Evolutionary conservation across 2,113 vertebrate genomes (phyloP).

Genomic region (Pelmatolapia mariae): DNA sequence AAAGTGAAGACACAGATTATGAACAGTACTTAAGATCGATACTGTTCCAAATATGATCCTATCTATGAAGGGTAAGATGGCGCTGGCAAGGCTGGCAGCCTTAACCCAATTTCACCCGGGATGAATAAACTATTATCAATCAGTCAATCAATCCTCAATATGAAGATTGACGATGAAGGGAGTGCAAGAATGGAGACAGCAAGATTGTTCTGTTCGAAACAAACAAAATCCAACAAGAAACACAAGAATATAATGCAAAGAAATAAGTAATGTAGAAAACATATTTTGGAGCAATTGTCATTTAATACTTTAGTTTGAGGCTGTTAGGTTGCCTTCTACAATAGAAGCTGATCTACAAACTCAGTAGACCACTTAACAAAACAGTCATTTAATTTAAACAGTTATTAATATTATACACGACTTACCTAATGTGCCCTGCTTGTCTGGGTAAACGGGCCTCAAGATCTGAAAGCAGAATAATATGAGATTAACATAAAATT

Average conservation of each 20-base stretch:
- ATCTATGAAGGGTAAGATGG: neutral
- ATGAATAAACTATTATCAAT: neutral
- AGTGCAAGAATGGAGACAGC: neutral
- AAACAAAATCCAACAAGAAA: neutral
- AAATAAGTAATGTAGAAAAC: neutral
- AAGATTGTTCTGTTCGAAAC: neutral
- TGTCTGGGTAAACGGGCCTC: conserved; percentile 84
- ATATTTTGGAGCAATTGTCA: neutral
- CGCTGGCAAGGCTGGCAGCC: neutral
- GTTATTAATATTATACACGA: neutral
- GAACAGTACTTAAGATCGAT: neutral
- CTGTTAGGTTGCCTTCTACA: neutral
- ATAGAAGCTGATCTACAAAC: neutral
- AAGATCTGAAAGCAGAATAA: conserved; percentile 75
- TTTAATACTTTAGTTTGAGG: neutral
- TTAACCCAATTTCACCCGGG: neutral
- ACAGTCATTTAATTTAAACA: neutral
- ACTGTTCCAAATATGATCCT: neutral
- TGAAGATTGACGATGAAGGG: neutral
- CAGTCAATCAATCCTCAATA: neutral
- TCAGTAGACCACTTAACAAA: neutral
- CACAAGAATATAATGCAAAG: neutral
- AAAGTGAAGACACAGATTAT: neutral
- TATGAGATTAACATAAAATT: neutral
- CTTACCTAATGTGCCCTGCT: conserved; percentile 78